Percentiles rank a stretch among this genome's conserved stretches.
phyloP scores from a whole-genome alignment of 2,113 vertebrate genomes.

The Argyrosomus japonicus region DNA sequence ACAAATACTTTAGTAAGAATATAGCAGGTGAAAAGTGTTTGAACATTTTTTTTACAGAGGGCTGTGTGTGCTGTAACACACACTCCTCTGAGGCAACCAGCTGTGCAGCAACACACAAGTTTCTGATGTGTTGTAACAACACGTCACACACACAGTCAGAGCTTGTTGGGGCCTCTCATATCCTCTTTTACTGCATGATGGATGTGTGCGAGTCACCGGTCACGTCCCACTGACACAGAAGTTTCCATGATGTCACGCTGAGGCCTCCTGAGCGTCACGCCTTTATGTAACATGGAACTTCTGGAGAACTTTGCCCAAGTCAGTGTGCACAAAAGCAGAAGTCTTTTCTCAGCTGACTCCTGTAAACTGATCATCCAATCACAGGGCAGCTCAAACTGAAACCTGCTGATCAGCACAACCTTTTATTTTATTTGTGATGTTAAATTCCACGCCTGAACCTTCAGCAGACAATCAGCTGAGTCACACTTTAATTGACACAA shows the following conservation, averaged over 20 bases:
- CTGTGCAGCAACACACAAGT: conserved; percentile 9
- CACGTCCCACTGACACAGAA: conserved; percentile 42
- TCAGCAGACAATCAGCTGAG: not conserved
- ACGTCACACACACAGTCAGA: not conserved
- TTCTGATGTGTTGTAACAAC: conserved; percentile 35
- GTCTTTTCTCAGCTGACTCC: not conserved
- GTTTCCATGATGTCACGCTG: conserved; percentile 57
- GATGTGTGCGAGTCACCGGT: not conserved
- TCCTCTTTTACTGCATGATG: not conserved
- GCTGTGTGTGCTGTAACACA: not conserved
- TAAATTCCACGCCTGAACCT: not conserved
- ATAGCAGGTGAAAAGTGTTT: not conserved
- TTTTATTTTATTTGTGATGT: not conserved
- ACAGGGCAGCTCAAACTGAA: not conserved
- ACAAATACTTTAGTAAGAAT: too few species aligned
- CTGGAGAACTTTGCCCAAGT: too few species aligned
- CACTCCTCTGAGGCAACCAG: conserved; percentile 21
- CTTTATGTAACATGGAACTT: conserved; percentile 14
- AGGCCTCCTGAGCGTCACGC: not conserved
- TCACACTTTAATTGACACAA: not conserved
- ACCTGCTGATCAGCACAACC: not conserved
- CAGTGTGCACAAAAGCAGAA: not conserved
- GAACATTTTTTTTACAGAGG: not conserved
- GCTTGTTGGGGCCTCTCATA: conserved; percentile 27
- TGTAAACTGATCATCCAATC: not conserved